phyloP scores from a whole-genome alignment of 2,888 invertebrate species.

The Lasioglossum villosulum region DNA sequence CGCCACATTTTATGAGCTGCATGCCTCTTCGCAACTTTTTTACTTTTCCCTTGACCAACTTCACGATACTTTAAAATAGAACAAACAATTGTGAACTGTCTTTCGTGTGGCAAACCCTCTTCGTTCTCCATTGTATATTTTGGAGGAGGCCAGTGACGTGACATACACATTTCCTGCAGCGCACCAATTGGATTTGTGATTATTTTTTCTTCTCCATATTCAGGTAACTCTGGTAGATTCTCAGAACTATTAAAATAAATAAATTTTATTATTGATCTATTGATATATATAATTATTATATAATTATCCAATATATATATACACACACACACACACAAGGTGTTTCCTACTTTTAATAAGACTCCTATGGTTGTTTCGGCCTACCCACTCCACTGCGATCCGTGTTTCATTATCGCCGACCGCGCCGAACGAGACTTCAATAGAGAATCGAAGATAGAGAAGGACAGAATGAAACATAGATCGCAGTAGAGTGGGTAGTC shows the following conservation, averaged over 20 bases:
- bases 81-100: conserved; percentile 97
- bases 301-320: too few relatives aligned
- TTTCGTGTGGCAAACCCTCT: conserved; percentile 96
- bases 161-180: conserved; percentile 98
- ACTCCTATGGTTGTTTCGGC: too few relatives aligned
- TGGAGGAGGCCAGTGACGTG: conserved; percentile 97
- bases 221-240: conserved; percentile 82
- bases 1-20: conserved; percentile 98
- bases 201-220: conserved; percentile 90
- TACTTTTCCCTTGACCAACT: conserved; percentile 95
- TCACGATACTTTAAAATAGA: conserved; percentile 94
- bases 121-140: conserved; percentile 95
- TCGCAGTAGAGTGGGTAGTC: too few relatives aligned
- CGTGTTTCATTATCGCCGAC: too few relatives aligned
- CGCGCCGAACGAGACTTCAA: too few relatives aligned
- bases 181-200: conserved; percentile 98
- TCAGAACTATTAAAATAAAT: conserved; percentile 78
- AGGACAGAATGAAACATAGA: too few relatives aligned
- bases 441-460: too few relatives aligned
- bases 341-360: too few relatives aligned
- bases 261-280: neutral
- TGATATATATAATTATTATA: neutral
- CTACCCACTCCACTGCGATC: too few relatives aligned
- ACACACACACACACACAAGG: too few relatives aligned
- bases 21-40: conserved; percentile 98